Base-by-base conservation (phyloP, 1,140 invertebrate species). In the Theocolax elegans region DNA sequence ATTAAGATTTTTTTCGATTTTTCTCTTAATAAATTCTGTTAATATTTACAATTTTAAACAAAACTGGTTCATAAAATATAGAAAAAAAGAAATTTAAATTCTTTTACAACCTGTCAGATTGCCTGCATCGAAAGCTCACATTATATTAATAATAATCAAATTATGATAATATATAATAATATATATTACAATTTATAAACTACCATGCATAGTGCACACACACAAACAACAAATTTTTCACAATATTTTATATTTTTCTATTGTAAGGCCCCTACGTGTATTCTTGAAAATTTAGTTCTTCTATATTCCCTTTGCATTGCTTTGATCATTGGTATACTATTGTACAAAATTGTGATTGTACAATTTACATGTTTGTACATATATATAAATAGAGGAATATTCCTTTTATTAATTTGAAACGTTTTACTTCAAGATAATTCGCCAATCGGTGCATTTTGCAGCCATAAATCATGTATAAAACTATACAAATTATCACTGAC, bases 371-470 rank as follows among this genome's bases (percentile, higher is more conserved):
- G 38, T 27, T 60, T 60, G 56, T 42, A 67, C n/a, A 21, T 53
- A 29, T 58, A 49, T 40, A 60, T 13, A 49, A 25, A 23, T 31
- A 17, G 2, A 27, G n/a, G 10, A 15, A 3, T 48, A 6, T 48
- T 44, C 7, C 2, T 27, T 21, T 1, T 21, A 46, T 13, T 46
- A 31, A 42, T 40, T 8, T 54, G 27, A 59, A 63, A 63, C 23
- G 21, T 15, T 21, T 46, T 8, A 3, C 19, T 84, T 93, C 91
- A 98, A 79, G 92, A 97, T 25, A 99, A 88, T 85, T 99, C 97
- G 64, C 97, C 97, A 78, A 99, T 98, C 0, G 98, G 98, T 29
- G 97, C 97, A 87, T 97, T 98, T 83, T 97, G 91, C 17, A 99
- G 89, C 98, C 98, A 99, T 78, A 99, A 86, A 77, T 97, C 92